Conservation (phyloP, 2,797 vertebrate genomes). For the Lates japonicus region DNA sequence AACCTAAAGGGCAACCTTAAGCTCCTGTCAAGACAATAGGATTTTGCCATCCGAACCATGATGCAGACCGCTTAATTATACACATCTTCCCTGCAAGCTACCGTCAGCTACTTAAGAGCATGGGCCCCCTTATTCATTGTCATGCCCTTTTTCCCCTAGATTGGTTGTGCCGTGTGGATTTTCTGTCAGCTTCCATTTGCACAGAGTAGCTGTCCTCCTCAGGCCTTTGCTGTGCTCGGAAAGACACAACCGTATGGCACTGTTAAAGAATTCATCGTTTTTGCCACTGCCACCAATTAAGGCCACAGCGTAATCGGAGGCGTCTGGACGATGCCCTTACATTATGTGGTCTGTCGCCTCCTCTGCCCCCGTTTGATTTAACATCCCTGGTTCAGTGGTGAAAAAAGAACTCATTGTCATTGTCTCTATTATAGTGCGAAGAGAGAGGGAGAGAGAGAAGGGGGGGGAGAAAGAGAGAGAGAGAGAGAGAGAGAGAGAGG, state of each 20-base stretch:
- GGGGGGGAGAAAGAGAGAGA: background rate
- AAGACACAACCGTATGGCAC: slow-evolving; percentile 60
- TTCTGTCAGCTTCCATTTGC: slow-evolving; percentile 85
- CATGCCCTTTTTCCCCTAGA: slow-evolving; percentile 71
- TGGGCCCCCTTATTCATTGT: slow-evolving; percentile 69
- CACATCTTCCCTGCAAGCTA: slow-evolving; percentile 77
- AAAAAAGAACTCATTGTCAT: slow-evolving; percentile 79
- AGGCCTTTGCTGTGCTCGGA: slow-evolving; percentile 48
- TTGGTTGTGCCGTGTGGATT: slow-evolving; percentile 78
- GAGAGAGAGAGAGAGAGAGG: background rate
- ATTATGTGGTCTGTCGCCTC: slow-evolving; percentile 78
- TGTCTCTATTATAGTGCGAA: slow-evolving; percentile 72
- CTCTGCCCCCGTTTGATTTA: slow-evolving; percentile 84
- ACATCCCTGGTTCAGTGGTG: slow-evolving; percentile 78
- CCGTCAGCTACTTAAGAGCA: slow-evolving; percentile 73
- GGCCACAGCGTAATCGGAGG: slow-evolving; percentile 81
- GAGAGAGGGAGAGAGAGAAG: slow-evolving; percentile 3
- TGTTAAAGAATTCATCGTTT: slow-evolving; percentile 85
- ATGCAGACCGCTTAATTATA: slow-evolving; percentile 86
- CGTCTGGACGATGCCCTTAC: slow-evolving; percentile 81
- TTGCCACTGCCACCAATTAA: slow-evolving; percentile 84
- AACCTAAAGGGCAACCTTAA: slow-evolving; percentile 87
- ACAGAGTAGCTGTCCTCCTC: slow-evolving; percentile 64
- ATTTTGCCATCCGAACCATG: slow-evolving; percentile 83
- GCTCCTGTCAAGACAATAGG: slow-evolving; percentile 88